Base-by-base conservation (phyloP, 2,888 invertebrate genomes). In the Heliconius erato region DNA sequence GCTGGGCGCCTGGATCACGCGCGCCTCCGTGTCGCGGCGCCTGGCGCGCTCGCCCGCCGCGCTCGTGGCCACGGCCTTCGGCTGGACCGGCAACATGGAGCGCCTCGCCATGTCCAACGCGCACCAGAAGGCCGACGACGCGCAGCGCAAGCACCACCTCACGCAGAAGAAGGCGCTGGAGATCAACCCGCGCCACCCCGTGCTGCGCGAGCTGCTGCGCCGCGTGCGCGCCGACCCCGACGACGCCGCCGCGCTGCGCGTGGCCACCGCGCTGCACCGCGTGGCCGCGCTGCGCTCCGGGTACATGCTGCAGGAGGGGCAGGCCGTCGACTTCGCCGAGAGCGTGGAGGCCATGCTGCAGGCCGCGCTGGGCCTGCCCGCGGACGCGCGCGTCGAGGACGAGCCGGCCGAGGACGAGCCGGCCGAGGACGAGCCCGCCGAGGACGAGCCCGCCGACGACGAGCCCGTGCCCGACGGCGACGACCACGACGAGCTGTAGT, bases 61-160 rank as follows among this genome's bases (percentile, higher is more conserved):
- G 79, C 96, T 99, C 79, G 99, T 99, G 76, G 99, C 99, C 86
- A 98, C 98, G 84, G 98, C 98, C 96, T 99, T 99, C 95, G 99
- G 99, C 87, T 99, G 99, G 99, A 99, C 99, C 88, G 99, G 99
- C 89, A 99, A 99, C 95, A 99, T 99, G 99, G 99, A 99, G 96
- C 97, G 99, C 78, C 97, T 99, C 86, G 99, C 99, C 85, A 95
- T 98, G 85, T 98, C 98, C 74, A 99, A 99, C 95, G 99, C 99
- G 26, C 99, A 99, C 94, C 99, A 99, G 93, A 99, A 99, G 92
- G 88, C 94, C 12, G 98, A 99, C 91, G 99, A 99, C 96, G 98
- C 98, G 63, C 98, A 99, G 91, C 97, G 98, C 90, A 97, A 97
- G 86, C 98, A 98, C 92, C 99, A 99, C 92, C 96, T 99, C 72